Evolutionary conservation across 2,113 vertebrate genomes (phyloP), one percentile per base, ranked within the genome.

Genomic region (Salvelinus alpinus): DNA sequence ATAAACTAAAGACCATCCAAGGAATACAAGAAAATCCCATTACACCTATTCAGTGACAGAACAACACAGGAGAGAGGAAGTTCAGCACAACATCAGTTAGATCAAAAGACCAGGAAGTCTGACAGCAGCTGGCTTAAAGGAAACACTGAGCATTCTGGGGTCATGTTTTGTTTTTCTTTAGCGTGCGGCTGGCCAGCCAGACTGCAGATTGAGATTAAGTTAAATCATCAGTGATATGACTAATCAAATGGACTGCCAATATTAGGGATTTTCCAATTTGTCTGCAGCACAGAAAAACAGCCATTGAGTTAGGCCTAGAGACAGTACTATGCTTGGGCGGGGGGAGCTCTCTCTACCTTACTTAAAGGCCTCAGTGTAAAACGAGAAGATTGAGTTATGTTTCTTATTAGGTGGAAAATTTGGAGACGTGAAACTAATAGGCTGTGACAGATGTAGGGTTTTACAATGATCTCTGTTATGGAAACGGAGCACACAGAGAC

Each of bases 41-140:
- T 79, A 87, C 71, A n/a, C 16, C 18, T 1, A 67, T 31, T 67
- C 16, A 16, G 66, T 9, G 25, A 20, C 11, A 76, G 64, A 78
- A 34, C 27, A 22, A 8, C 12, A 68, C 18, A 38, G 31, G 14
- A 20, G 31, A 70, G 68, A 24, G n/a, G 12, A 25, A 5, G 68
- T 48, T 47, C 67, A 66, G 64, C 18, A 54, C 13, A 54, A 66
- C 25, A 66, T 27, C 22, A 16, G 12, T 66, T 12, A 4, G 25
- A 78, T 75, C 83, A 84, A 74, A 79, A 83, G 75, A 75, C 84
- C 85, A 47, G 51, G 79, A 54, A 14, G 59, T 24, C 76, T 85
- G 75, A 81, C 85, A 90, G 87, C 88, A 90, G 84, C 87, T 88
- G 85, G 91, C 89, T 86, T 38, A 76, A 80, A 73, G 74, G 34